Base-by-base conservation (phyloP, 2,888 invertebrate genomes). In the Coleophora flavipennella region DNA sequence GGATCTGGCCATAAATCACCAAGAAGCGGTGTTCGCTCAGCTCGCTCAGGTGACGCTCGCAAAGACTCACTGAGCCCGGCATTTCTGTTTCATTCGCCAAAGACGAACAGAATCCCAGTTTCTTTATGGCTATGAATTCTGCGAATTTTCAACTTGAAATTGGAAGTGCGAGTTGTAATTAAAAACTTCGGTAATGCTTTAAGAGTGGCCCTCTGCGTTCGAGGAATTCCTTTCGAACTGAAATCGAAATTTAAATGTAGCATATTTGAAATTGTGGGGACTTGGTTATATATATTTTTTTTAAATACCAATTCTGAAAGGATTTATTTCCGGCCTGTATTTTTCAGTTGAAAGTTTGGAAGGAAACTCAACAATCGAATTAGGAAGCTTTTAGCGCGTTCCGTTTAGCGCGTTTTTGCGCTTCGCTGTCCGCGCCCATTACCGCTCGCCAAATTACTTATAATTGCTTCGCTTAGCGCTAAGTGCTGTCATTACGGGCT, bases 1-100 rank as follows among this genome's bases (percentile, higher is more conserved):
- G 85, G 84, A 85, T 86, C 79, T 78, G 70, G 62, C 70, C 78
- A 81, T 85, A 85, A 85, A 86, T 85, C 86, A 85, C 84, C 79
- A 86, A 85, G 80, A 78, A 83, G 81, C 77, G 72, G 69, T 72
- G 34, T 50, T 64, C 62, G 68, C 69, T 64, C 68, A 72, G 81
- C 81, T 79, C 80, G 86, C 85, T 87, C 81, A 78, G 85, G 85
- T 84, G 84, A 79, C 80, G 86, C 81, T 83, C 76, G 55, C 67
- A 62, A 67, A 75, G 70, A 71, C 76, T 66, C 64, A 72, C 71
- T 71, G 74, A 77, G 71, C 76, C 72, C 62, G 69, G 74, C 67
- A 73, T 71, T 76, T 75, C 74, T 70, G 72, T 74, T 77, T 71
- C 77, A 70, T 72, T 76, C 74, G 59, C 51, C 52, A 56, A 57